Evolutionary conservation across 2,888 invertebrate species (phyloP).

Genomic region (Agrochola litura): DNA sequence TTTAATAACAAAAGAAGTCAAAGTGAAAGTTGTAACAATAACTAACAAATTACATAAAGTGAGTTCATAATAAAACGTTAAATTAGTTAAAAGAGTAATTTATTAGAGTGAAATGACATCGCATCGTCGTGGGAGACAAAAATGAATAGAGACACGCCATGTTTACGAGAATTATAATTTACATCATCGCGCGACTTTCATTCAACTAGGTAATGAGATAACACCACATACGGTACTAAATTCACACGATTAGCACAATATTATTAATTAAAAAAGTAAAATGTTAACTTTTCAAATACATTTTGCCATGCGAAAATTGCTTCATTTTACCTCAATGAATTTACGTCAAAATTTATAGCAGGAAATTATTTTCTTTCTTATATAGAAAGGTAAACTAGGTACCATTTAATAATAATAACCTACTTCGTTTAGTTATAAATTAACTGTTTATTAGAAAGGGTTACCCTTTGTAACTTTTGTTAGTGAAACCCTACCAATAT

Average conservation of each 20-base stretch:
- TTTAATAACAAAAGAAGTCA: constrained; percentile 48
- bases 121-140: constrained; percentile 85
- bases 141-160: constrained; percentile 83
- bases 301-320: neutral
- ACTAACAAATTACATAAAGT: constrained; percentile 65
- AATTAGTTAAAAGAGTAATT: constrained; percentile 74
- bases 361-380: neutral
- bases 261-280: constrained; percentile 17
- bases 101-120: constrained; percentile 80
- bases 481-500: neutral
- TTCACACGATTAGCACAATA: constrained; percentile 49
- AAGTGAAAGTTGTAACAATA: constrained; percentile 69
- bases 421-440: neutral
- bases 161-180: constrained; percentile 80
- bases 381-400: neutral
- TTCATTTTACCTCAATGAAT: constrained; percentile 8
- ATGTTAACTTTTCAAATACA: constrained; percentile 22
- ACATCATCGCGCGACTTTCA: constrained; percentile 82
- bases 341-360: neutral
- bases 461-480: constrained; percentile 8
- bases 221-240: constrained; percentile 43
- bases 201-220: constrained; percentile 71
- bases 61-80: constrained; percentile 75
- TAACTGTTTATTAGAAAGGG: neutral
- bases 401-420: neutral